These are phyloP conservation scores for Platynereis dumerilii DNA, from an alignment of 2,888 invertebrate species.

Conservation along the genomic window DNA sequence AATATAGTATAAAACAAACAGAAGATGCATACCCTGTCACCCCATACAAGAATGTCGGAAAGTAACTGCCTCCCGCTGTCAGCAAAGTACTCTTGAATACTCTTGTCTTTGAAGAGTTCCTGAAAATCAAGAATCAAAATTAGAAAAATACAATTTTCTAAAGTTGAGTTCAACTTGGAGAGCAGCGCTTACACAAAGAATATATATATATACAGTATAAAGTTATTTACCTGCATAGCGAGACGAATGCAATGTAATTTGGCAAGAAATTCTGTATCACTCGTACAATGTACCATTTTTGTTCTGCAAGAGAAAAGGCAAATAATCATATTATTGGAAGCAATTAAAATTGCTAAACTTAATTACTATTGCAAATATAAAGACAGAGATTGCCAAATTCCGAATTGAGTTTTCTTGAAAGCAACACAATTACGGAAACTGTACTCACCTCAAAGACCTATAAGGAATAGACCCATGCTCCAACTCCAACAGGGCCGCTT, in stretches of 20 bases:
- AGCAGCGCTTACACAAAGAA: no score
- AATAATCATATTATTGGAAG: no score
- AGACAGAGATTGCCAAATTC: no score
- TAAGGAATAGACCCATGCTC: conserved; percentile 70
- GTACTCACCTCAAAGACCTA: conserved; percentile 62
- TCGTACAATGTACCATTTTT: conserved; percentile 84
- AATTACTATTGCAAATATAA: no score
- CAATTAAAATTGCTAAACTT: no score
- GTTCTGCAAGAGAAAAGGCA: conserved; percentile 76
- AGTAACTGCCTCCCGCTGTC: conserved; percentile 32
- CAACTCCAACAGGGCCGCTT: conserved; percentile 81
- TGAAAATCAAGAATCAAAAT: conserved; percentile 73
- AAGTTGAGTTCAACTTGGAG: no score
- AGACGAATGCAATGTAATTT: conserved; percentile 92
- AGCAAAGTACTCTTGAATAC: conserved; percentile 31
- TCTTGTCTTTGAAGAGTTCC: conserved; percentile 44
- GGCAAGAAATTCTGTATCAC: conserved; percentile 92
- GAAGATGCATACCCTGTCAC: conserved; percentile 70
- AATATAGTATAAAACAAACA: no score
- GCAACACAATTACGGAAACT: no score
- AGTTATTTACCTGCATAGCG: conserved; percentile 73
- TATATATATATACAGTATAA: no score
- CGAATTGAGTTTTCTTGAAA: no score
- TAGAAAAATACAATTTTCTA: not conserved
- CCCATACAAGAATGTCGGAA: conserved; percentile 29